phyloP scores from a whole-genome alignment of 2,113 vertebrate species.

The Calyptommatus sinebrachiatus region DNA sequence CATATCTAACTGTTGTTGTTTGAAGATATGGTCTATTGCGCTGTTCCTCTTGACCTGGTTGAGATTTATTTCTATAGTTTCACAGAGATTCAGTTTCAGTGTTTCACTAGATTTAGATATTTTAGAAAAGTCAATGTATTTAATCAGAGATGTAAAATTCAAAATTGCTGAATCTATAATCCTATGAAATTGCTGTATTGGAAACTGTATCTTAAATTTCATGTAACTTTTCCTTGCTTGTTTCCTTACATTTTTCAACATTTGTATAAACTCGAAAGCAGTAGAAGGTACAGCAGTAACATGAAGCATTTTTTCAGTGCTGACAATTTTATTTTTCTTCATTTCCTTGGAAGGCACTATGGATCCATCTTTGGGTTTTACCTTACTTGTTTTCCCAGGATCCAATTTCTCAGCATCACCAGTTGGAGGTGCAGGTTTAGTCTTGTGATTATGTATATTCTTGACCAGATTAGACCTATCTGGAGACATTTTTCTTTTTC shows the following conservation, averaged over 20 bases:
- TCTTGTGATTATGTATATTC: constrained; percentile 45
- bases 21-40: constrained; percentile 90
- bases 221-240: constrained; percentile 92
- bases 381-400: constrained; percentile 55
- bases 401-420: constrained; percentile 56
- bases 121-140: constrained; percentile 79
- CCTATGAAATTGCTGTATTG: constrained; percentile 84
- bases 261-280: constrained; percentile 85
- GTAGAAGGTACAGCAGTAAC: constrained; percentile 72
- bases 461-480: constrained; percentile 48
- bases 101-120: constrained; percentile 74
- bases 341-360: constrained; percentile 51
- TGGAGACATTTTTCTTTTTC: constrained; percentile 54
- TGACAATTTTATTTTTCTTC: constrained; percentile 64
- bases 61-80: constrained; percentile 80
- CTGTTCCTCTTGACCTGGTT: constrained; percentile 86
- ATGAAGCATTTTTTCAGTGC: constrained; percentile 75
- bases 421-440: constrained; percentile 40
- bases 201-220: constrained; percentile 93
- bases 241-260: constrained; percentile 79
- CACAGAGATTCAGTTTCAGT: constrained; percentile 82
- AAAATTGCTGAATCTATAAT: constrained; percentile 87
- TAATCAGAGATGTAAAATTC: constrained; percentile 86
- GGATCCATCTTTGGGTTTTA: constrained; percentile 54
- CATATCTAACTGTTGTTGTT: constrained; percentile 86